phyloP scores from a whole-genome alignment of 1,140 invertebrate species.

The Cryptotermes secundus region DNA sequence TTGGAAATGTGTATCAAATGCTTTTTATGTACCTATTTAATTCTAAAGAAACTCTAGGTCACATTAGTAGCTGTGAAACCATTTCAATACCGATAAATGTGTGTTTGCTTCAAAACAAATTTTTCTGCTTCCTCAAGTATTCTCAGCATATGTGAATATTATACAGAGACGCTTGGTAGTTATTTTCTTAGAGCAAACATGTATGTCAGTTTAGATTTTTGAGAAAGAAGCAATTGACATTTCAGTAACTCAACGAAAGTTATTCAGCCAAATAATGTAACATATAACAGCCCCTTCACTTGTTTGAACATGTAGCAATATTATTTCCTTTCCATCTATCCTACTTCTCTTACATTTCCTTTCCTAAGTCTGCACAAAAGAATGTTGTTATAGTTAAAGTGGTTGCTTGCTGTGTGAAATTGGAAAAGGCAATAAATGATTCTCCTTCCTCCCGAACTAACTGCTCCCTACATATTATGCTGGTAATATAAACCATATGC shows the following conservation, averaged over 20 bases:
- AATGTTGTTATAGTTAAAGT: not conserved
- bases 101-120: not conserved
- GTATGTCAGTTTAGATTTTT: conserved; percentile 5
- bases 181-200: not conserved
- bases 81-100: not conserved
- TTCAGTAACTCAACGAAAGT: not conserved
- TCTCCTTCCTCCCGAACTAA: too few relatives aligned
- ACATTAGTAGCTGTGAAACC: not conserved
- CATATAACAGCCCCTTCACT: too few relatives aligned
- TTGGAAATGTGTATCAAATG: conserved; percentile 12
- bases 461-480: too few relatives aligned
- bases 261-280: not conserved
- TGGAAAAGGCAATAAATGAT: not conserved
- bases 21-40: not conserved
- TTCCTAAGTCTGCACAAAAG: not conserved
- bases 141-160: not conserved
- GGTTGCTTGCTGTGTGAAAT: not conserved
- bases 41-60: not conserved
- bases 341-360: too few relatives aligned
- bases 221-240: not conserved
- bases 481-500: too few relatives aligned
- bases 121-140: not conserved
- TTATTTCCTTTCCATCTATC: not conserved
- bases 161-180: not conserved
- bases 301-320: too few relatives aligned